These are phyloP conservation scores for Edolisoma coerulescens DNA, from an alignment of 2,113 vertebrate genomes.

Conservation along the genomic window DNA sequence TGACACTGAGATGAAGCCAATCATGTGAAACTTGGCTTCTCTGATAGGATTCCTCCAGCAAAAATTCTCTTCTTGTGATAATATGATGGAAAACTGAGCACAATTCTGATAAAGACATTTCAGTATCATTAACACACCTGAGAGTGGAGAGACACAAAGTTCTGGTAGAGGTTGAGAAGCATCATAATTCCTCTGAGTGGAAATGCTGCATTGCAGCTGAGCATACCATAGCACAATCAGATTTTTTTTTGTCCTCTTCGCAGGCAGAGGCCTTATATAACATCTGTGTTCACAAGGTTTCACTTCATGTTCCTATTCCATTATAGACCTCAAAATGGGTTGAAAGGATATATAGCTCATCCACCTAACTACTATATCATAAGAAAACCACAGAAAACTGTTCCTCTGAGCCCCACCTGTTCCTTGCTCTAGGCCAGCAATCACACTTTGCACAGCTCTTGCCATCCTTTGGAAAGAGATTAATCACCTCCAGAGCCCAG, in stretches of 20 bases:
- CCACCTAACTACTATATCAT: not conserved
- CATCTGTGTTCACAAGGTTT: not conserved
- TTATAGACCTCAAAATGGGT: not conserved
- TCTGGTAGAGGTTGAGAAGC: not conserved
- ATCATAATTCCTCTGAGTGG: fast-evolving
- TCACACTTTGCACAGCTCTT: not conserved
- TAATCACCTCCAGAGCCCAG: not conserved
- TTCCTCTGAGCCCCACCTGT: not conserved
- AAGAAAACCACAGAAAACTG: not conserved
- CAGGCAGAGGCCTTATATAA: not conserved
- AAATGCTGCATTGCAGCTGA: not conserved
- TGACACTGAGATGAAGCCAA: not conserved
- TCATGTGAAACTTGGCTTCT: not conserved
- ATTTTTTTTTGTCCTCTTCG: not conserved
- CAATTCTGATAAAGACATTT: not conserved
- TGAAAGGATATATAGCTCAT: not conserved
- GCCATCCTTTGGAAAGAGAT: not conserved
- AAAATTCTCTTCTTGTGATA: not conserved
- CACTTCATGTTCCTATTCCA: not conserved
- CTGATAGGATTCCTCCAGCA: not conserved
- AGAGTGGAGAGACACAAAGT: not conserved
- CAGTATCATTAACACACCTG: not conserved
- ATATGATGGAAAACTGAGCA: not conserved
- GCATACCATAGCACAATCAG: not conserved
- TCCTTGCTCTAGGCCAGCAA: not conserved